Base-by-base conservation (phyloP, 2,888 invertebrate genomes). In the Caradrina clavipalpis region DNA sequence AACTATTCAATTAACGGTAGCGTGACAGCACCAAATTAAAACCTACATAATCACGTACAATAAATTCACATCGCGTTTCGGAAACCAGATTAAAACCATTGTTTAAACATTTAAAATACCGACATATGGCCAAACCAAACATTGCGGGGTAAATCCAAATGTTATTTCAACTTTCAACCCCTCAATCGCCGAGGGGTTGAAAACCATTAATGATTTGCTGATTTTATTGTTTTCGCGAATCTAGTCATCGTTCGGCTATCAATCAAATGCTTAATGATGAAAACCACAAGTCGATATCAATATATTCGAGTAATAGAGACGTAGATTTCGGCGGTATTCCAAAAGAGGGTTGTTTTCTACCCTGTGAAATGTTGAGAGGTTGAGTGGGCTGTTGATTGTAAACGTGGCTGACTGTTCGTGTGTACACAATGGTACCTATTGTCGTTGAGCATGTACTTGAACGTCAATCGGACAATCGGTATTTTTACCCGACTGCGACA, bases 121-220 rank as follows among this genome's bases (percentile, higher is more conserved):
- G 75, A 62, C 83, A 83, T 83, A 84, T 83, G 83, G 85, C 57
- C 81, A 73, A 84, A 73, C 58, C 67, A 84, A 84, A 84, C 68
- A 84, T 59, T 53, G 73, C 54, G 69, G 83, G 85, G 73, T 78
- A 51, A 69, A 66, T 39, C 61, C 73, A 62, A 78, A 73, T 73
- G 80, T 82, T 80, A 69, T 69, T 72, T 21, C 56, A 70, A 77
- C 53, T 70, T 76, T 71, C 69, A 65, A 77, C 82, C 84, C 79
- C 84, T 73, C 62, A 3, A 60, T 21, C 15, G 21, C 26, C 53
- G 71, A 13, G 75, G 85, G 82, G 85, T 78, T 84, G 73, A 72
- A 69, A 80, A 78, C 78, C 83, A 83, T 83, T 84, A 83, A 83
- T 83, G 83, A 83, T 84, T 83, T 56, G 83, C 81, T 70, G 83